Evolutionary conservation across 2,888 invertebrate genomes (phyloP).

Genomic region (Leucoma salicis): DNA sequence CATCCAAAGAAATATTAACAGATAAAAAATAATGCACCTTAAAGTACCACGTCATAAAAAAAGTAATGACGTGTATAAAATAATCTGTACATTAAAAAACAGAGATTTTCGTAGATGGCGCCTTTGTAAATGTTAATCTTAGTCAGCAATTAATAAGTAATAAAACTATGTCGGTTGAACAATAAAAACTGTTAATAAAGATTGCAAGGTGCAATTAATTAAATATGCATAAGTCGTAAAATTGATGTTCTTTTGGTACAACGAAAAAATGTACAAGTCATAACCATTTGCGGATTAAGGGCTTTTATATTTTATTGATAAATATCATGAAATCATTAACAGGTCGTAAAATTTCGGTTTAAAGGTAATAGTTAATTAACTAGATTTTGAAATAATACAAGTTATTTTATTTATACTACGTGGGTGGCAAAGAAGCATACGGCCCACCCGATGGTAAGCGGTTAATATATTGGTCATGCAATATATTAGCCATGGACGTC

Average conservation of each 20-base stretch:
- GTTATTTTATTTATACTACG: no score
- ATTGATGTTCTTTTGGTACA: conserved; percentile 40
- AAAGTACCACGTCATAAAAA: no score
- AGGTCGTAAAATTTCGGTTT: conserved; percentile 12
- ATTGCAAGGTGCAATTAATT: conserved; percentile 50
- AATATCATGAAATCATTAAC: not conserved
- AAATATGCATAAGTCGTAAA: conserved; percentile 52
- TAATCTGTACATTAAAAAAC: no score
- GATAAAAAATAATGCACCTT: no score
- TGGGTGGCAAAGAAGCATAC: no score
- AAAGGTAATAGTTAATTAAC: not conserved
- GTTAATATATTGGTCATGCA: no score
- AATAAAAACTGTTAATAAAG: conserved; percentile 43
- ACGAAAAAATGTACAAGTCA: conserved; percentile 22
- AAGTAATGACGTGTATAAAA: no score
- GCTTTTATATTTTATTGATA: not conserved
- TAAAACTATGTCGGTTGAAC: conserved; percentile 37
- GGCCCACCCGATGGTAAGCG: no score
- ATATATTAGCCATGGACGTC: no score
- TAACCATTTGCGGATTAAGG: conserved; percentile 21
- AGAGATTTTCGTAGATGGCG: no score
- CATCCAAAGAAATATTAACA: no score
- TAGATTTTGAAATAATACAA: no score
- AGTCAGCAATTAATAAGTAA: conserved; percentile 24
- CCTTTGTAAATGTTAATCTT: conserved; percentile 14